Percentiles rank a stretch among this genome's conserved stretches.
Evolutionary conservation across 1,140 invertebrate species (phyloP).

Genomic region (Lucilia cuprina): DNA sequence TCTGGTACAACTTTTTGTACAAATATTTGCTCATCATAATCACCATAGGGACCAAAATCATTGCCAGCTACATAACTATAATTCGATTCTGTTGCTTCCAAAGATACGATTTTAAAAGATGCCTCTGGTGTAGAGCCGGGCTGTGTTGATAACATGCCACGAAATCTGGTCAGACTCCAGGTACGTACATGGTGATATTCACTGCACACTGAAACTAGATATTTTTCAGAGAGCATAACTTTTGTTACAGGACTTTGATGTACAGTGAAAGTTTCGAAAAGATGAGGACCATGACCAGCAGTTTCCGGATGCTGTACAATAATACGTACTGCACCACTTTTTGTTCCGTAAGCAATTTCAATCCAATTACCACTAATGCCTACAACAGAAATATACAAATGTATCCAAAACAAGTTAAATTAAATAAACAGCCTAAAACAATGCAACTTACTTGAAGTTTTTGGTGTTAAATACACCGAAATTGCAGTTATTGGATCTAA

Average conservation of each 20-base stretch:
- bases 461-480: conserved; percentile 96
- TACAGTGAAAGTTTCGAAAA: conserved; percentile 98
- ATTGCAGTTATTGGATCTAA: conserved; percentile 97
- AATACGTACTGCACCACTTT: conserved; percentile 91
- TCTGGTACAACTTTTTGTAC: conserved; percentile 97
- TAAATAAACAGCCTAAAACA: not conserved
- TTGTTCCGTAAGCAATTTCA: conserved; percentile 98
- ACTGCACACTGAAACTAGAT: conserved; percentile 95
- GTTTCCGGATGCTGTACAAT: conserved; percentile 99
- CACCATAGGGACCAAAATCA: conserved; percentile 94
- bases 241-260: conserved; percentile 96
- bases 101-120: conserved; percentile 82
- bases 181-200: conserved; percentile 98
- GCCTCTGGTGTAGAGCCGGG: conserved; percentile 95
- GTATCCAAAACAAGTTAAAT: not conserved
- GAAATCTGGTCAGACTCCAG: conserved; percentile 94
- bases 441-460: conserved; percentile 82
- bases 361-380: conserved; percentile 98
- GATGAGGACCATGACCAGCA: conserved; percentile 94
- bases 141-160: conserved; percentile 97
- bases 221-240: conserved; percentile 95
- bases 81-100: conserved; percentile 75
- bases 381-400: conserved; percentile 61
- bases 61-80: conserved; percentile 79
- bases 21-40: conserved; percentile 97